Conservation (phyloP, 2,797 vertebrate genomes). For the Acomys russatus region DNA sequence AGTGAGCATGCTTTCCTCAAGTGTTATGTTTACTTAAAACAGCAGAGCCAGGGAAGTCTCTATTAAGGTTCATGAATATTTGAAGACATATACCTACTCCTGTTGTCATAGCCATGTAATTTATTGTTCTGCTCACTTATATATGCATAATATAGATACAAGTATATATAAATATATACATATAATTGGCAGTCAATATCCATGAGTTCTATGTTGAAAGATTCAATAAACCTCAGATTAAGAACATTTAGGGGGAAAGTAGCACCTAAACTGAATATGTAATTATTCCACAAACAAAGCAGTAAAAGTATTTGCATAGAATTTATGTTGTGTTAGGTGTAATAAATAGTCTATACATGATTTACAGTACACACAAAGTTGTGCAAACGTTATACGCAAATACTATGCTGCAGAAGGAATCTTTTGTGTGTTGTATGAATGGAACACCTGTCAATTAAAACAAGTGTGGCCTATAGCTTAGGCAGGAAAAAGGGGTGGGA, state of each 20-base stretch:
- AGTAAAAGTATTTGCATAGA: neutral
- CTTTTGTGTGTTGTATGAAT: no score
- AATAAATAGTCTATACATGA: neutral
- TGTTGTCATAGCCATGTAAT: conserved; percentile 18
- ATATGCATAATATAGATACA: neutral
- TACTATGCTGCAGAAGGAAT: neutral
- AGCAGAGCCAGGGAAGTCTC: neutral
- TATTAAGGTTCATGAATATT: conserved; percentile 4
- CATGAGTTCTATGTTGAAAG: neutral
- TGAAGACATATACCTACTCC: conserved; percentile 35
- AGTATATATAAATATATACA: neutral
- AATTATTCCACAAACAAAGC: neutral
- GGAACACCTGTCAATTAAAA: no score
- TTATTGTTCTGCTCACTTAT: neutral
- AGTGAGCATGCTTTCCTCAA: neutral
- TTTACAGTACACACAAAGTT: neutral
- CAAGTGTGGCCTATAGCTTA: no score
- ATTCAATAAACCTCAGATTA: neutral
- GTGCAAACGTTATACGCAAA: neutral
- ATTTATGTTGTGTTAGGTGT: neutral
- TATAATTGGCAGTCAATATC: neutral
- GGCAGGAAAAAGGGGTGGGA: no score
- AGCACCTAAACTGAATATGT: neutral
- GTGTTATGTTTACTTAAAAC: conserved; percentile 20
- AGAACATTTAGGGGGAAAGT: neutral